Evolutionary conservation across 2,888 invertebrate species (phyloP), one percentile per base, ranked within the genome.

Genomic region (Drosophila acutilabella): DNA sequence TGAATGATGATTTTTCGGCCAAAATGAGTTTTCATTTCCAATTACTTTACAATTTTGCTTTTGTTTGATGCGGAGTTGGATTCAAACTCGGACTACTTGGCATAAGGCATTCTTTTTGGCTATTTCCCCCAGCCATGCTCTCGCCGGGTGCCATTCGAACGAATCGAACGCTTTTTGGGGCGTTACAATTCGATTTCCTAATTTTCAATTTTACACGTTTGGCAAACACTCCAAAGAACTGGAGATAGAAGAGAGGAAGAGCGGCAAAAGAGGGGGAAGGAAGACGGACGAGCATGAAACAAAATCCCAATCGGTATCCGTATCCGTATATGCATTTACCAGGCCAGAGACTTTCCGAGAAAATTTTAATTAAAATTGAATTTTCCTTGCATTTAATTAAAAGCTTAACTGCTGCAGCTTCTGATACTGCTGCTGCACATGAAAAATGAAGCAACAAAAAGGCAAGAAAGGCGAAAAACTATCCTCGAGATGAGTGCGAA

Each of bases 341-440:
- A 44, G 70, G 58, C 72, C 68, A 77, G 74, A 82, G 74, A 75
- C 72, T 85, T 84, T 80, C 77, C 77, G 76, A 88, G 45, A 57
- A 52, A 85, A 85, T 85, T 85, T 85, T 85, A 85, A 85, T 85
- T 85, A 85, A 85, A 85, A 85, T 85, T 88, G 85, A 82, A 85
- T 85, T 88, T 88, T 88, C 77, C 88, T 88, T 85, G 85, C 85
- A 85, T 85, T 85, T 85, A 85, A 88, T 85, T 85, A 85, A 85
- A 85, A 88, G 85, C 85, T 85, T 88, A 88, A 82, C 68, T 58
- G 62, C 33, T 40, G 59, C 45, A 51, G 48, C 61, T 23, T n/a
- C 44, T 44, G 59, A 50, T 47, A 14, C 23, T 44, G 57, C 40
- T 30, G 30, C 75, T 70, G 80, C 86, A 82, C 78, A 82, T 85